Base-by-base conservation (phyloP, 2,888 invertebrate genomes). In the Lasioglossum zephyrum region DNA sequence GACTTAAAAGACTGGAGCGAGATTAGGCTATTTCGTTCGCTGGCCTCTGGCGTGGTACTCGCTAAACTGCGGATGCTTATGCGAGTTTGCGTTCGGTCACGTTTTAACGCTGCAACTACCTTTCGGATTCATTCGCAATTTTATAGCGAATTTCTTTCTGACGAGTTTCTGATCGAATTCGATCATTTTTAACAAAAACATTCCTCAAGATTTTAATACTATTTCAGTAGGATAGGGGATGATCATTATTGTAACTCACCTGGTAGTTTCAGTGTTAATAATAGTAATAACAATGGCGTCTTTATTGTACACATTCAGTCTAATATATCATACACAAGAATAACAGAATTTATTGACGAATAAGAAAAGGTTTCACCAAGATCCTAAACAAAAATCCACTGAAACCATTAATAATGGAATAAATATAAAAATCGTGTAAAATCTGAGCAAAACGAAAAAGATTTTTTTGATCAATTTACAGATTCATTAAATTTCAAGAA, bases 1-100 rank as follows among this genome's bases (percentile, higher is more conserved):
- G 88, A 84, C 70, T 73, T 39, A 5, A 41, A 80, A 44, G 82
- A 84, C 78, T 78, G 82, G 53, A 53, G 41, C 47, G 22, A 36
- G 8, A 53, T 39, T 26, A 70, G 39, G 18, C 53, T 41, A 26
- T 36, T 53, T 39, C n/a, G 13, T 36, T 77, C 18, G 18, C n/a
- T 18, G 53, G 18, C 66, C 77, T 73, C 11, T 66, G 73, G 9
- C 69, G 22, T 41, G 39, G 11, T 36, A 36, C 41, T 5, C 69
- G 41, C 11, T 69, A 9, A 36, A 9, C 69, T 69, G 69, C 69
- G 69, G 69, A 39, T 69, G 69, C 36, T 69, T 69, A 69, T 69
- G 69, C 69, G 41, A 69, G 36, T 69, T 69, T 69, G 41, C 39
- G 22, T 69, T 41, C 66, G 2, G 3, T 22, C 31, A 18, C 6